phyloP scores from a whole-genome alignment of 2,797 vertebrate species.

The Hipposideros larvatus region DNA sequence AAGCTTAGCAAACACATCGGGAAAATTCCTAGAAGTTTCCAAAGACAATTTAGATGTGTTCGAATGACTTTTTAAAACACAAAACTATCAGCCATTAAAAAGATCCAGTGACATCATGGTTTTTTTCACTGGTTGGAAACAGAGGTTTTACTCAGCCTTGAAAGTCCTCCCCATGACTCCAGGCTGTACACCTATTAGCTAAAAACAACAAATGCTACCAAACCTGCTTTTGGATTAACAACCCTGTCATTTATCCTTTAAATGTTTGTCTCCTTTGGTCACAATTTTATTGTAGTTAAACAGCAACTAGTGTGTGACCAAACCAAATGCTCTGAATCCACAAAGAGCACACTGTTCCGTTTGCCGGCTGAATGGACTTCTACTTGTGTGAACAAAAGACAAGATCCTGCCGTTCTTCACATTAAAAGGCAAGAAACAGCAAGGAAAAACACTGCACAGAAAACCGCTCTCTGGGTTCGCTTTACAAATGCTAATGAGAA shows the following conservation, averaged over 20 bases:
- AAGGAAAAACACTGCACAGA: conserved; percentile 78
- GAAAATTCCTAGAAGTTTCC: not conserved
- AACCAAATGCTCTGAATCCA: conserved; percentile 64
- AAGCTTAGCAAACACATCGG: not conserved
- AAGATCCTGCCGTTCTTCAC: conserved; percentile 84
- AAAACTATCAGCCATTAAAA: conserved; percentile 46
- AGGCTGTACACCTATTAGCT: conserved; percentile 67
- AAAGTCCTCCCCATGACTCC: conserved; percentile 46
- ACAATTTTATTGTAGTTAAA: conserved; percentile 84
- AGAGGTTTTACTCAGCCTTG: conserved; percentile 26
- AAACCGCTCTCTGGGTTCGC: conserved; percentile 81
- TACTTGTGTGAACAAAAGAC: conserved; percentile 79
- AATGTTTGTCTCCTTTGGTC: conserved; percentile 80
- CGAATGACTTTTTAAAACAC: conserved; percentile 34
- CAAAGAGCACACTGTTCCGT: conserved; percentile 80
- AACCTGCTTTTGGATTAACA: conserved; percentile 75
- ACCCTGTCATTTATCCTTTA: conserved; percentile 81
- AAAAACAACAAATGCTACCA: conserved; percentile 75
- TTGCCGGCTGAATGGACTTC: conserved; percentile 78
- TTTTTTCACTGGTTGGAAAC: conserved; percentile 26
- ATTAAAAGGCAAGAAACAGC: conserved; percentile 79
- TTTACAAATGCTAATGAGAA: conserved; percentile 86
- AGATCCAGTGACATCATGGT: not conserved
- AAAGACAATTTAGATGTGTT: conserved; percentile 18
- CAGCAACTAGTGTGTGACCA: conserved; percentile 80